These are phyloP conservation scores for Andrena flavipes DNA, from an alignment of 2,888 invertebrate genomes.

Conservation along the genomic window DNA sequence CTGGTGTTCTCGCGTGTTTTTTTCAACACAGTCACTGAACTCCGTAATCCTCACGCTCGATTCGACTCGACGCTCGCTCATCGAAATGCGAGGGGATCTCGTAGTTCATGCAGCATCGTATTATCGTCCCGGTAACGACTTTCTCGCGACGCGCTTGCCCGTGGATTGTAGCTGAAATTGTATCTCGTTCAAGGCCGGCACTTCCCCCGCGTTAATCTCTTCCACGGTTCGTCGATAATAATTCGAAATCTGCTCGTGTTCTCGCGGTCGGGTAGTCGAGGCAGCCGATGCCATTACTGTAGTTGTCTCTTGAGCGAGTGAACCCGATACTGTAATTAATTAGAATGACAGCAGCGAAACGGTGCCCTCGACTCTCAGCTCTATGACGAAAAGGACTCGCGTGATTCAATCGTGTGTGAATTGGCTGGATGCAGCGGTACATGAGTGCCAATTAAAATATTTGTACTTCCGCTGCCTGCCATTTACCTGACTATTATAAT, in stretches of 20 bases:
- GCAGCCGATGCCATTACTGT: conserved; percentile 15
- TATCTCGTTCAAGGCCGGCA: conserved; percentile 40
- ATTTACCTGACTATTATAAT: conserved; percentile 2
- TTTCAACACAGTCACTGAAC: neutral
- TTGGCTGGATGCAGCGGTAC: neutral
- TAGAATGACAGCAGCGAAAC: conserved; percentile 42
- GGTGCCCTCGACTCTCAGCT: conserved; percentile 8
- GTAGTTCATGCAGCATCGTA: conserved; percentile 2
- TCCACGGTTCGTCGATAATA: conserved; percentile 46
- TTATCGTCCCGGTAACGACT: conserved; percentile 19
- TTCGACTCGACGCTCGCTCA: neutral
- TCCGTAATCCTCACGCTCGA: neutral
- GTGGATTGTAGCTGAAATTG: conserved; percentile 24
- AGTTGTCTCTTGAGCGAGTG: conserved; percentile 27
- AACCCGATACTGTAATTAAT: conserved; percentile 54
- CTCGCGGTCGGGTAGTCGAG: conserved; percentile 3
- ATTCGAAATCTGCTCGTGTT: conserved; percentile 29
- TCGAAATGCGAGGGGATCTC: conserved; percentile 9
- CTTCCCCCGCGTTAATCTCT: conserved; percentile 42
- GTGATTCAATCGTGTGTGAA: conserved; percentile 29
- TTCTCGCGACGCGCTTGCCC: neutral
- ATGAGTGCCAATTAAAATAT: conserved; percentile 31
- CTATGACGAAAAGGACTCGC: neutral
- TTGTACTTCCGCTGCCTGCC: conserved; percentile 8
- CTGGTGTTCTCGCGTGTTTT: neutral